Conservation (phyloP, 1,140 invertebrate species). For the Zaprionus vittiger region DNA sequence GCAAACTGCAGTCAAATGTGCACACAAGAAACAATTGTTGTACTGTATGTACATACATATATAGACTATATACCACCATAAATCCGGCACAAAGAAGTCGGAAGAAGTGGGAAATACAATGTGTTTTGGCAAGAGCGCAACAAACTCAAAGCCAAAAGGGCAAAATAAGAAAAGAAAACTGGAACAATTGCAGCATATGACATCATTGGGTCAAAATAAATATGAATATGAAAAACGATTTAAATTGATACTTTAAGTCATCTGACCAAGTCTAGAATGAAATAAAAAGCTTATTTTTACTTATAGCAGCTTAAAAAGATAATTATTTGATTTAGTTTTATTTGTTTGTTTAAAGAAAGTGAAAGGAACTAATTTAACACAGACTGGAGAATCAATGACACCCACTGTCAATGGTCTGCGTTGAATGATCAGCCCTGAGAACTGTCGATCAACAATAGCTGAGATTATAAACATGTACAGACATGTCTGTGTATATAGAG, state of each 20-base stretch:
- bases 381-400: not conserved
- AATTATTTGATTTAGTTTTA: not conserved
- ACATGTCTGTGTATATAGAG: conserved; percentile 5
- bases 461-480: conserved; percentile 12
- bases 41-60: not conserved
- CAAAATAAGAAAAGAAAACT: conserved; percentile 39
- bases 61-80: conserved; percentile 8
- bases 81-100: conserved; percentile 23
- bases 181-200: conserved; percentile 51
- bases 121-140: conserved; percentile 59
- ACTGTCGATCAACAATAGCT: conserved; percentile 9
- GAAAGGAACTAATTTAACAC: not conserved
- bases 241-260: conserved; percentile 1
- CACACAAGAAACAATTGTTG: conserved; percentile 25
- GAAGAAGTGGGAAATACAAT: conserved; percentile 38
- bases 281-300: not conserved
- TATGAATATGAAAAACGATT: not conserved
- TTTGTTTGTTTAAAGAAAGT: not conserved
- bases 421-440: conserved; percentile 14
- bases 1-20: conserved; percentile 52
- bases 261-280: not conserved
- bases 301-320: not conserved
- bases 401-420: not conserved
- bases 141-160: conserved; percentile 54
- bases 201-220: conserved; percentile 46